phyloP scores from a whole-genome alignment of 2,888 invertebrate species.

The Leucophenga montana region DNA sequence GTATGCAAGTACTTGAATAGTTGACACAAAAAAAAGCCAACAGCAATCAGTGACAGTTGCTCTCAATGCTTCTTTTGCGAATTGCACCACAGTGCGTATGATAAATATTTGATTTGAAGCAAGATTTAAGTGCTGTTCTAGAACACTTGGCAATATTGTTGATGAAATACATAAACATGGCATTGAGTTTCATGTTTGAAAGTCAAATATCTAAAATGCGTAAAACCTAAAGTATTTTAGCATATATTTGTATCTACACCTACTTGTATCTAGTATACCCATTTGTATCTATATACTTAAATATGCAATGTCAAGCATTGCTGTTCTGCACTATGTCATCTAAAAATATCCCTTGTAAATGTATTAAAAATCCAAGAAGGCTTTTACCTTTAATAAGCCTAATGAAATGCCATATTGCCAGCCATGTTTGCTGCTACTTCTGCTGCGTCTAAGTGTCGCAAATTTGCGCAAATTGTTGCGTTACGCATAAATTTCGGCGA shows the following conservation, averaged over 20 bases:
- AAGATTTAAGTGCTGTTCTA: no score
- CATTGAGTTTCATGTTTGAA: neutral
- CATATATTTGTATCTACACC: no score
- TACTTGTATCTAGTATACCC: no score
- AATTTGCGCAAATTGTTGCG: slow-evolving; percentile 9
- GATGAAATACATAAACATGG: neutral
- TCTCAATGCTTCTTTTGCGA: neutral
- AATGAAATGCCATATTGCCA: slow-evolving; percentile 19
- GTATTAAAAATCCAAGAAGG: neutral
- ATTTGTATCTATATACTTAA: no score
- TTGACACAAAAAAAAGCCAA: slow-evolving; percentile 7
- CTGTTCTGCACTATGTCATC: no score
- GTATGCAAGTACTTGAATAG: slow-evolving; percentile 14
- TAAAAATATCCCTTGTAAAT: no score
- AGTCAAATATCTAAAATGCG: neutral
- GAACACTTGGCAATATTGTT: neutral
- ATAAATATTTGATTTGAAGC: slow-evolving; percentile 19
- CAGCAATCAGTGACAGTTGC: slow-evolving; percentile 10
- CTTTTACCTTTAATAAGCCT: slow-evolving; percentile 8
- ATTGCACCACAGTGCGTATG: slow-evolving; percentile 15
- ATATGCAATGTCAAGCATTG: no score
- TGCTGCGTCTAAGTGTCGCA: no score
- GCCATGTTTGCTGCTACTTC: neutral
- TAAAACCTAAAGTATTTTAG: neutral
- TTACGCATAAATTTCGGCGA: slow-evolving; percentile 19